Conservation (phyloP, 2,113 vertebrate genomes). For the Oreochromis spilurus region DNA sequence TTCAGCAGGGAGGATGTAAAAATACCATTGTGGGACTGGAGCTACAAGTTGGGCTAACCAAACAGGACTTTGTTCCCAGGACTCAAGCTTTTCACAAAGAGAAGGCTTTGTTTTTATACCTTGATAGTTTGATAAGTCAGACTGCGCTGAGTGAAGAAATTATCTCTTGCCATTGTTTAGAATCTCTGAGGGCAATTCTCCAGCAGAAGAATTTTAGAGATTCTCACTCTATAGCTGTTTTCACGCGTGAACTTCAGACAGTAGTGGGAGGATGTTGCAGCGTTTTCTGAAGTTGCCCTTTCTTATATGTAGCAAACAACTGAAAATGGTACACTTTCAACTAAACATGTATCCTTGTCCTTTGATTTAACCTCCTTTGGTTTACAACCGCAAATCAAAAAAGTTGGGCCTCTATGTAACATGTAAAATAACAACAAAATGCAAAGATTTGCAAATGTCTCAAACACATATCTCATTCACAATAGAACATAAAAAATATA, state of each 20-base stretch:
- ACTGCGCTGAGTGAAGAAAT: not conserved
- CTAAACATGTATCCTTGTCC: not conserved
- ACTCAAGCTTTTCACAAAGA: not conserved
- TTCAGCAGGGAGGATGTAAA: not conserved
- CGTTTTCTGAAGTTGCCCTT: not conserved
- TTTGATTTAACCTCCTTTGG: not conserved
- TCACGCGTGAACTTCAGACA: not conserved
- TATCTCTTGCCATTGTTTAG: slow-evolving; percentile 1
- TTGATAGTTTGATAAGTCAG: slow-evolving; percentile 8
- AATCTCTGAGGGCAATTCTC: not conserved
- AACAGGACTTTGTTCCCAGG: not conserved
- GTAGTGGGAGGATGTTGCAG: not conserved
- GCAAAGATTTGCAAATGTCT: not conserved
- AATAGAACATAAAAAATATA: not conserved
- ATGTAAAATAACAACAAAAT: not conserved
- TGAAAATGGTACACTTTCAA: not conserved
- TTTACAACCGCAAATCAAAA: not conserved
- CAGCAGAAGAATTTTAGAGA: not conserved
- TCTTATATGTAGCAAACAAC: not conserved
- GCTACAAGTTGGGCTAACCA: not conserved
- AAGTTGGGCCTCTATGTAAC: not conserved
- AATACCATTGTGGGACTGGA: not conserved
- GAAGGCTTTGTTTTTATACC: not conserved
- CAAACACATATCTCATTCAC: not conserved
- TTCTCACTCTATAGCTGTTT: not conserved